Conservation (phyloP, 1,140 invertebrate genomes). For the Limonius californicus region DNA sequence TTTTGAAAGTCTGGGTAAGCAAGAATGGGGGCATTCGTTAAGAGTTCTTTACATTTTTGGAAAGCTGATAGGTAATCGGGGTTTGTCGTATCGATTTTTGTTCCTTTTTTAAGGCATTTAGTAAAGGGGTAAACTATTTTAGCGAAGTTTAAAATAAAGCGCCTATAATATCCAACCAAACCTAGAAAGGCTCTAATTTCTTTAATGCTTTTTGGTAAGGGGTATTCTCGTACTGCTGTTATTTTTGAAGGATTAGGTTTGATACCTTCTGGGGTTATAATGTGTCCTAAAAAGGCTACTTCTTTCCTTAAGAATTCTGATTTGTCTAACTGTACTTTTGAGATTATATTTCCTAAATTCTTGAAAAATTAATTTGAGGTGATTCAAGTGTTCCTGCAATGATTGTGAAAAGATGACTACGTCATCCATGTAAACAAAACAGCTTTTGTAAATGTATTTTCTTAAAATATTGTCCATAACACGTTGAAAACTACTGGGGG, state of each 20-base stretch:
- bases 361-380: constrained; percentile 30
- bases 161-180: constrained; percentile 2
- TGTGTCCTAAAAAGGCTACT: constrained; percentile 9
- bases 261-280: background rate
- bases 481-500: background rate
- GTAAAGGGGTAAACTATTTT: constrained; percentile 20
- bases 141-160: constrained; percentile 17
- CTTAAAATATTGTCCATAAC: constrained; percentile 9
- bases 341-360: constrained; percentile 31
- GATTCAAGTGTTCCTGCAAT: constrained; percentile 33
- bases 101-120: constrained; percentile 23
- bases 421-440: constrained; percentile 11
- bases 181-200: constrained; percentile 23
- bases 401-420: constrained; percentile 17
- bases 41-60: constrained; percentile 32
- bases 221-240: constrained; percentile 18
- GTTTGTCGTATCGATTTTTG: constrained; percentile 11
- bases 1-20: constrained; percentile 47
- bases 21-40: constrained; percentile 44
- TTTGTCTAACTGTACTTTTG: constrained; percentile 37
- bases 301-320: constrained; percentile 37
- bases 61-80: background rate
- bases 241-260: constrained; percentile 11
- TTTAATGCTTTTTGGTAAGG: constrained; percentile 22
- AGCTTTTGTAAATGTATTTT: background rate